Base-by-base conservation (phyloP, 2,888 invertebrate genomes). In the Harpalus rufipes region DNA sequence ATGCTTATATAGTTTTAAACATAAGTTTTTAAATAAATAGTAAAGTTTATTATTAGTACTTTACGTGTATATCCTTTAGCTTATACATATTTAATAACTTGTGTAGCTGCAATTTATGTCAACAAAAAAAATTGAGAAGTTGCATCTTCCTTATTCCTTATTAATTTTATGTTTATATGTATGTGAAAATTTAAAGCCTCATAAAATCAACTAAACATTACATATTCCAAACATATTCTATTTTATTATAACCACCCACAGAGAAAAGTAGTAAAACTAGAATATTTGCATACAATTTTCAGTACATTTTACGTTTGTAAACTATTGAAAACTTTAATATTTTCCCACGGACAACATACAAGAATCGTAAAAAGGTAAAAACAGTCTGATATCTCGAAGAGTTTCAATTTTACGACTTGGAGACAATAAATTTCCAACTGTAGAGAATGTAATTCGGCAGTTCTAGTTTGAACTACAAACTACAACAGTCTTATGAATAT, bases 401-500 rank as follows among this genome's bases (percentile, higher is more conserved):
- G 44, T 51, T 51, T 51, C 44, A 51, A 51, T 51, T 51, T 51
- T 51, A 51, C 6, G 44, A 51, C 44, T 21, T 10, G 12, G 44
- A 51, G 44, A 51, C 7, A 51, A 51, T 51, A 51, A 51, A 51
- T 51, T 51, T 10, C 1, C 10, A 51, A 10, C 2, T 51, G 12
- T 12, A 51, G 44, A 51, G 10, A 51, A 4, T 51, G 4, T 51
- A 12, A 51, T 51, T 6, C 44, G 10, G 44, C 6, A 51, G 44
- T 51, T 51, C 21, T 21, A 1, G 21, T 21, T 21, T 21, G 3
- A 21, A 21, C 21, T 21, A 21, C 2, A 51, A 51, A 51, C 44
- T 51, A 59, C 59, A 59, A 59, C 8, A 59, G 59, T 59, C n/a
- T 59, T 59, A 16, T 59, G 44, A 51, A 51, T n/a, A n/a, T n/a